phyloP scores from a whole-genome alignment of 2,797 vertebrate species.

The Petrocephalus schoutedeni region DNA sequence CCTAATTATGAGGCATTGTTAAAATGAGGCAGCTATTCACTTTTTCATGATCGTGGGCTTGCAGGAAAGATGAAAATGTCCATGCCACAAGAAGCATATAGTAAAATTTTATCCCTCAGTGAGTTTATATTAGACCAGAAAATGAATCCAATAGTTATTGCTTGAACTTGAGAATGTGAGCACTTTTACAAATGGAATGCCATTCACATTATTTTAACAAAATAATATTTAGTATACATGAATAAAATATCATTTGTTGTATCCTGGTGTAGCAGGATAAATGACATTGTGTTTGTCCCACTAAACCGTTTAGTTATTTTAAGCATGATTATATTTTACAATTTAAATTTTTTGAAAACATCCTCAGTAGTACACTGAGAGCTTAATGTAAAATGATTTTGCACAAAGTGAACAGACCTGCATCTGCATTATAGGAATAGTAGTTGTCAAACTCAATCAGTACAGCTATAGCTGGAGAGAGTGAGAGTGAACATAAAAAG shows the following conservation, averaged over 20 bases:
- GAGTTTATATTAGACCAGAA: not conserved
- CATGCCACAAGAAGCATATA: not conserved
- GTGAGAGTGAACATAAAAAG: not conserved
- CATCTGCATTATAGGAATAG: not conserved
- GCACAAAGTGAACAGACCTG: not conserved
- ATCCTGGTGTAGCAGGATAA: not conserved
- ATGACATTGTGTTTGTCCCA: not conserved
- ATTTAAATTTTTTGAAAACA: not conserved
- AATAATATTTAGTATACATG: not conserved
- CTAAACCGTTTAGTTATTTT: not conserved
- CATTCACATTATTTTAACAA: not conserved
- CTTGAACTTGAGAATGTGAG: not conserved
- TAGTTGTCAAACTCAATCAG: not conserved
- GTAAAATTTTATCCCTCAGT: not conserved
- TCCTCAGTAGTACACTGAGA: not conserved
- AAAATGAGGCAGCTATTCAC: not conserved
- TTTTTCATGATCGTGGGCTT: not conserved
- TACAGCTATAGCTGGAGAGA: not conserved
- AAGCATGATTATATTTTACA: not conserved
- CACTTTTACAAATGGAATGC: not conserved
- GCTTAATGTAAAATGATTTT: not conserved
- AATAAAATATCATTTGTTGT: not conserved
- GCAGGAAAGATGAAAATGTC: not conserved
- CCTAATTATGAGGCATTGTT: not conserved
- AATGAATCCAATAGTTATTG: not conserved